phyloP scores from a whole-genome alignment of 1,140 invertebrate species.

The Spodoptera litura region DNA sequence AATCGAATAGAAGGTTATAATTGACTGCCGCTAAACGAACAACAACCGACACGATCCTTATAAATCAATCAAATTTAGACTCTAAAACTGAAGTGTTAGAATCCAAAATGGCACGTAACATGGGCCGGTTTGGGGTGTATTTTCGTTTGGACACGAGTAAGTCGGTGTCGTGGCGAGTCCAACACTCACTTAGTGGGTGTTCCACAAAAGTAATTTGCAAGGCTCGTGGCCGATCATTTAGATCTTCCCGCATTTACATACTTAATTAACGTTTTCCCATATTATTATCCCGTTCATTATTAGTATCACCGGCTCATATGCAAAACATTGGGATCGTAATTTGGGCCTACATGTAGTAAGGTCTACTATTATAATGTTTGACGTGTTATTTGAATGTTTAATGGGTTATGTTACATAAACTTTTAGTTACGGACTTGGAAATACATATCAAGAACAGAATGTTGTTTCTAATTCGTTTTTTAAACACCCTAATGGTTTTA shows the following conservation, averaged over 20 bases:
- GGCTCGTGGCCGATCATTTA: slow-evolving; percentile 68
- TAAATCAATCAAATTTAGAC: slow-evolving; percentile 64
- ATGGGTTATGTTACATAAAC: slow-evolving; percentile 9
- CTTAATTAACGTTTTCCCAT: slow-evolving; percentile 74
- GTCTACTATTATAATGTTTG: slow-evolving; percentile 10
- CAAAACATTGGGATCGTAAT: slow-evolving; percentile 29
- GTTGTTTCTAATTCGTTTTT: background rate
- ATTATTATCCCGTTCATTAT: slow-evolving; percentile 62
- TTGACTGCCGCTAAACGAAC: slow-evolving; percentile 74
- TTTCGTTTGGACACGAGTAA: slow-evolving; percentile 52
- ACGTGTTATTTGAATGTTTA: slow-evolving; percentile 22
- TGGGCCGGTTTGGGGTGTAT: slow-evolving; percentile 46
- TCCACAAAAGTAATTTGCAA: slow-evolving; percentile 73
- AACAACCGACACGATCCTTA: slow-evolving; percentile 64
- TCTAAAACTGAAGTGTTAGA: slow-evolving; percentile 55
- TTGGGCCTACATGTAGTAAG: slow-evolving; percentile 14
- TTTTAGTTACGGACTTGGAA: no score
- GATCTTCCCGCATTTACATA: slow-evolving; percentile 71
- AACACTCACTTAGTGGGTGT: slow-evolving; percentile 73
- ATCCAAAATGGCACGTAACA: slow-evolving; percentile 55
- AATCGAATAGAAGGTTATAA: slow-evolving; percentile 84
- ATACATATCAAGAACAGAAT: no score
- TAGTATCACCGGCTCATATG: slow-evolving; percentile 40
- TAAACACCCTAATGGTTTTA: background rate
- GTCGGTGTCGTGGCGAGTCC: slow-evolving; percentile 61